These are phyloP conservation scores for Zoanthus solanderi DNA, from an alignment of 92 coral and sea anemone species.

Conservation along the genomic window DNA sequence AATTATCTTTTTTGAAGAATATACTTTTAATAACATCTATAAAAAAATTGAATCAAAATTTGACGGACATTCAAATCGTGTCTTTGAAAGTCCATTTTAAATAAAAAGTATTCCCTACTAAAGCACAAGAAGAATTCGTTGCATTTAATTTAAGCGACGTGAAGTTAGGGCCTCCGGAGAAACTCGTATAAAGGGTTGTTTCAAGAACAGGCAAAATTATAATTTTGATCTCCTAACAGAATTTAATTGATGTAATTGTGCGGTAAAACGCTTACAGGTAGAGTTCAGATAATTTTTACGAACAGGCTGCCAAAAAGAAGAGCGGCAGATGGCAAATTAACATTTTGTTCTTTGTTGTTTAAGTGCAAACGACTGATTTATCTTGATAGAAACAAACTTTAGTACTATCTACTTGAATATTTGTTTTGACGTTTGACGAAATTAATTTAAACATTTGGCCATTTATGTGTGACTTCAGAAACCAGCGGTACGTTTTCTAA, in stretches of 20 bases:
- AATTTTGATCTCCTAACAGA: neutral
- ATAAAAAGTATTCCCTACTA: neutral
- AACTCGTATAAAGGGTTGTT: neutral
- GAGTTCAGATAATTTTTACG: neutral
- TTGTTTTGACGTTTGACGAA: neutral
- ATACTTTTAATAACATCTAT: neutral
- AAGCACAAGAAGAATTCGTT: neutral
- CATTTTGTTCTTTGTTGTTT: neutral
- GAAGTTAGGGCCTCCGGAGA: neutral
- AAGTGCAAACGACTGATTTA: neutral
- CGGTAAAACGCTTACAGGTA: neutral
- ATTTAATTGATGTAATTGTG: neutral
- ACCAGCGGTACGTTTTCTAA: neutral
- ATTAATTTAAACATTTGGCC: neutral
- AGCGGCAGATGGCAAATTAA: slow-evolving; percentile 27
- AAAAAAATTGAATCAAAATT: neutral
- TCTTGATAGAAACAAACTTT: neutral
- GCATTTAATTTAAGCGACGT: too few relatives aligned
- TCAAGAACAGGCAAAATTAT: neutral
- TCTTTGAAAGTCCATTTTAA: neutral
- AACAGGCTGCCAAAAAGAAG: neutral
- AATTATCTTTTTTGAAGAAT: neutral
- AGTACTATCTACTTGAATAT: too few relatives aligned
- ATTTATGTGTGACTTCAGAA: neutral
- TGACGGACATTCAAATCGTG: neutral